Percentiles rank a stretch among this genome's conserved stretches.
These are phyloP conservation scores for Ceriagrion tenellum DNA, from an alignment of 2,888 invertebrate genomes.

Conservation along the genomic window DNA sequence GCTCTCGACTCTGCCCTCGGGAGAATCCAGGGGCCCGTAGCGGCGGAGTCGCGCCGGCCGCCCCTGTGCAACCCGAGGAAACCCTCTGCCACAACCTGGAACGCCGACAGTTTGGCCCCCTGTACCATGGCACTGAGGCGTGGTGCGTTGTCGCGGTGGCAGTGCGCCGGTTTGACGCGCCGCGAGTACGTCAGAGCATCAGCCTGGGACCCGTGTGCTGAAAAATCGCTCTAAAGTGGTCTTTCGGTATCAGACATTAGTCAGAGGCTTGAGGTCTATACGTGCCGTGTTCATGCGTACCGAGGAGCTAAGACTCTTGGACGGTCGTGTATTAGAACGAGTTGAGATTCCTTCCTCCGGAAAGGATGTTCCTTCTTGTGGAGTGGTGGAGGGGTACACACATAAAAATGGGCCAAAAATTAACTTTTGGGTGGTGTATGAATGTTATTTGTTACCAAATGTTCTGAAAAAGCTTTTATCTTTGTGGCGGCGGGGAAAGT, in stretches of 20 bases:
- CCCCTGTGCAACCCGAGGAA: not conserved
- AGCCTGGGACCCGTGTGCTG: too few relatives aligned
- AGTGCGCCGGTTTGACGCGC: too few relatives aligned
- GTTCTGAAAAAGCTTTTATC: not conserved
- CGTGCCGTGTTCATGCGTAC: not conserved
- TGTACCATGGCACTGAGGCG: not conserved
- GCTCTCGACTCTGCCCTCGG: not conserved
- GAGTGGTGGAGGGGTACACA: not conserved
- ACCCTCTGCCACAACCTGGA: not conserved
- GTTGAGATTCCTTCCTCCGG: too few relatives aligned
- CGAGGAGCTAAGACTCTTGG: too few relatives aligned
- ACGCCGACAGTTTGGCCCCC: not conserved
- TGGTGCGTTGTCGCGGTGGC: too few relatives aligned
- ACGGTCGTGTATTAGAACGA: too few relatives aligned
- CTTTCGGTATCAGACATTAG: not conserved
- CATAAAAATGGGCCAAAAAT: not conserved
- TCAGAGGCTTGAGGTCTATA: not conserved
- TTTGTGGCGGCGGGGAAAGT: not conserved
- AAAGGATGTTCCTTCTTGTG: too few relatives aligned
- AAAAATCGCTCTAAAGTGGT: too few relatives aligned
- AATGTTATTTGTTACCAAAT: conserved; percentile 1
- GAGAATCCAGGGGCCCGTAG: conserved; percentile 52
- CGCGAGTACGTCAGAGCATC: too few relatives aligned
- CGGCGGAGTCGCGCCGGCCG: not conserved
- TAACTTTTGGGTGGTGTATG: not conserved